Evolutionary conservation across 2,888 invertebrate genomes (phyloP).

Genomic region (Epsilonema sp.): DNA sequence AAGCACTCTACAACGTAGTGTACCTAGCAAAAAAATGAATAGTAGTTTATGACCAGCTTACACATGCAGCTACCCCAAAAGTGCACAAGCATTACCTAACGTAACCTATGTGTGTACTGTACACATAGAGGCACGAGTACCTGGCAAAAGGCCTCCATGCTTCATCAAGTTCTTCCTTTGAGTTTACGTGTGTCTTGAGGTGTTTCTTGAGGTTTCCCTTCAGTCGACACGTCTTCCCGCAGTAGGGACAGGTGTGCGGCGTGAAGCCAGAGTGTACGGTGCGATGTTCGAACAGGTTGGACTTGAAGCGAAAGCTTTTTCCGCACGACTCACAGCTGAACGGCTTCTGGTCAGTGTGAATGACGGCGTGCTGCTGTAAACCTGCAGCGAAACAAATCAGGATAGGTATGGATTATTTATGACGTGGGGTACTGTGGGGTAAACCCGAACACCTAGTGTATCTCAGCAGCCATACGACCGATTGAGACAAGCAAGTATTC

Average conservation of each 20-base stretch:
- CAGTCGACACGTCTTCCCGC: conserved; percentile 25
- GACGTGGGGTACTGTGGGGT: no score
- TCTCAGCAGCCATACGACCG: no score
- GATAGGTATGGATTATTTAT: conserved; percentile 1
- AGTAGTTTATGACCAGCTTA: no score
- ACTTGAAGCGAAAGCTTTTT: conserved; percentile 25
- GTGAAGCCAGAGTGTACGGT: conserved; percentile 25
- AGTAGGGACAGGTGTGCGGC: conserved; percentile 21
- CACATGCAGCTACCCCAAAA: no score
- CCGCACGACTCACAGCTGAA: conserved; percentile 26
- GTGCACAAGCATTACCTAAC: no score
- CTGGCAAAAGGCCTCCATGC: conserved; percentile 27
- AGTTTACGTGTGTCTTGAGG: conserved; percentile 25
- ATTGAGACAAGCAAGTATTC: no score
- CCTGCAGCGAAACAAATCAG: conserved; percentile 16
- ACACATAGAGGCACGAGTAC: no score
- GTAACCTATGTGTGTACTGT: no score
- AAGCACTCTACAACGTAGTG: no score
- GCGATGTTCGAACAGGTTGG: conserved; percentile 27
- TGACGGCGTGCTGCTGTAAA: conserved; percentile 27
- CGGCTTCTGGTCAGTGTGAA: conserved; percentile 28
- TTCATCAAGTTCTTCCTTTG: conserved; percentile 26
- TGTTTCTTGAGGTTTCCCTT: conserved; percentile 28
- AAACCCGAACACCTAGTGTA: no score
- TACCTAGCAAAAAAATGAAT: no score